Percentiles rank a stretch among this genome's conserved stretches.
Conservation (phyloP, 2,888 invertebrate species). For the Cryptus viduatorius region DNA sequence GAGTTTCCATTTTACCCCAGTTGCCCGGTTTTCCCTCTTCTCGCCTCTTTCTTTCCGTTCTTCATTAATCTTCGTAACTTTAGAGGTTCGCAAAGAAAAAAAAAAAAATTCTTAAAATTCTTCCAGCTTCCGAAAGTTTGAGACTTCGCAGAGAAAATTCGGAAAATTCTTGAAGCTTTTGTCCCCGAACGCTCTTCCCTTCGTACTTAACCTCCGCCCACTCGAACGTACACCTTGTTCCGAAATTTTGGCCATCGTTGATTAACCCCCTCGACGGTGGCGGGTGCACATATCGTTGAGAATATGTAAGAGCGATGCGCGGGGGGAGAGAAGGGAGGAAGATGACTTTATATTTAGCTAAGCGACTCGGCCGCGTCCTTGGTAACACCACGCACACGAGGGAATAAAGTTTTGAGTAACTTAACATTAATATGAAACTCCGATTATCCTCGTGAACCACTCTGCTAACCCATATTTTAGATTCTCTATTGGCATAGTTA, state of each 20-base stretch:
- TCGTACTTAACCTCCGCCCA: conserved; percentile 2
- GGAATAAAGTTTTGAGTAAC: conserved; percentile 56
- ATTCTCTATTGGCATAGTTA: neutral
- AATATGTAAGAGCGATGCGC: conserved; percentile 43
- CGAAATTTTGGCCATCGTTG: conserved; percentile 60
- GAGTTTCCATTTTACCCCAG: no score
- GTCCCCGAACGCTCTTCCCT: neutral
- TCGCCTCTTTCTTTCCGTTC: no score
- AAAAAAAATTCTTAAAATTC: no score
- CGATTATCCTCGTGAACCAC: conserved; percentile 38
- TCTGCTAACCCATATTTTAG: conserved; percentile 41
- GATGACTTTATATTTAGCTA: conserved; percentile 65
- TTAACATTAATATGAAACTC: conserved; percentile 6
- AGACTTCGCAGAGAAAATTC: no score
- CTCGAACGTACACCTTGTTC: conserved; percentile 7
- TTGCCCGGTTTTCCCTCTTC: no score
- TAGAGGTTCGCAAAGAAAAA: no score
- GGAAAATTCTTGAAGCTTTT: no score
- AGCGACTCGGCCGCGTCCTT: conserved; percentile 62
- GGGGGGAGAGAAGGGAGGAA: conserved; percentile 15
- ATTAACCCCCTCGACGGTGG: conserved; percentile 42
- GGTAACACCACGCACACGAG: conserved; percentile 48
- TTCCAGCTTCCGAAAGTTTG: no score
- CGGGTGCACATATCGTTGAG: conserved; percentile 43
- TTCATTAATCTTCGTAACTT: no score